phyloP scores from a whole-genome alignment of 2,113 vertebrate species.

The Hyla sarda region DNA sequence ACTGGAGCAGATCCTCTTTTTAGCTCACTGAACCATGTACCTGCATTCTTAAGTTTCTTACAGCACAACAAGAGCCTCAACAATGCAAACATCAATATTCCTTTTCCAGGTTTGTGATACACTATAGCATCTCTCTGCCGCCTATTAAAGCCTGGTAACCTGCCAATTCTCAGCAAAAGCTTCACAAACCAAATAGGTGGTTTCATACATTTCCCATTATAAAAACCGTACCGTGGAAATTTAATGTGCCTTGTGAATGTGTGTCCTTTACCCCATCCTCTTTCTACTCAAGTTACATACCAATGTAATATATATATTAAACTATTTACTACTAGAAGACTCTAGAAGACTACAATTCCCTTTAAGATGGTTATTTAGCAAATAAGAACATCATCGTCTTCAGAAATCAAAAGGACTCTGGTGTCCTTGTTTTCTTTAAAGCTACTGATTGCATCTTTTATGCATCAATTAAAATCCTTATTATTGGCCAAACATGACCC shows the following conservation, averaged over 20 bases:
- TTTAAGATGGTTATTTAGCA: neutral
- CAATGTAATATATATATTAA: neutral
- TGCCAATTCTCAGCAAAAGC: conserved; percentile 6
- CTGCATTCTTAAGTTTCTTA: conserved; percentile 25
- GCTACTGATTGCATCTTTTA: too few species aligned
- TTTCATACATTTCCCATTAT: conserved; percentile 26
- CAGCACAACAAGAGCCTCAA: conserved; percentile 16
- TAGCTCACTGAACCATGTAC: conserved; percentile 18
- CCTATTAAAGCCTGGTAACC: conserved; percentile 22
- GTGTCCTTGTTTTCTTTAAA: too few species aligned
- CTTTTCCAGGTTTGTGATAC: conserved; percentile 31
- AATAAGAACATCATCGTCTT: neutral
- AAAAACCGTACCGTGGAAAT: conserved; percentile 17
- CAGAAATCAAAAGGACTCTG: neutral
- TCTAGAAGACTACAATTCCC: neutral
- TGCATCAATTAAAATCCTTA: too few species aligned
- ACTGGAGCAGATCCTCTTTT: conserved; percentile 8
- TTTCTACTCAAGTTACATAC: neutral
- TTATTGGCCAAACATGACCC: too few species aligned
- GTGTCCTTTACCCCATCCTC: neutral
- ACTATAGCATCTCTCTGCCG: neutral
- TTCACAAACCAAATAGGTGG: neutral
- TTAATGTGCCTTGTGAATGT: conserved; percentile 21
- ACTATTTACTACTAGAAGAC: neutral
- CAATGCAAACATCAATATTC: conserved; percentile 29